These are phyloP conservation scores for Chaetoderma sp. DNA, from an alignment of 2,888 invertebrate genomes.

Conservation along the genomic window DNA sequence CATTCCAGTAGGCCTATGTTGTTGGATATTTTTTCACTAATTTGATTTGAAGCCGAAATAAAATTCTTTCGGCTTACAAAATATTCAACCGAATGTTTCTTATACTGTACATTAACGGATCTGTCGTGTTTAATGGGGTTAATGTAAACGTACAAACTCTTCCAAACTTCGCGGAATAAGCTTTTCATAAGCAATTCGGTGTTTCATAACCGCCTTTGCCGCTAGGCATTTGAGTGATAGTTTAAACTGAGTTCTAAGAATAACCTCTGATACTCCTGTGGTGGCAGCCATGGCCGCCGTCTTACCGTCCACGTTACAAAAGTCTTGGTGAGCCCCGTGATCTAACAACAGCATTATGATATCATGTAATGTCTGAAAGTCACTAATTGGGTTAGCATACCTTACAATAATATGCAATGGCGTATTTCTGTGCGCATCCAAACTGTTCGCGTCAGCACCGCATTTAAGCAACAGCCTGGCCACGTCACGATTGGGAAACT, in stretches of 20 bases:
- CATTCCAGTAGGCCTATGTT: too few relatives aligned
- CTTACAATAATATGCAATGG: slow-evolving; percentile 83
- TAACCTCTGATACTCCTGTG: slow-evolving; percentile 80
- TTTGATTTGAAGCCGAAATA: too few relatives aligned
- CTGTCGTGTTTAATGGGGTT: too few relatives aligned
- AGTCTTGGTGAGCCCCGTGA: slow-evolving; percentile 87
- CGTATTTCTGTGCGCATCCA: slow-evolving; percentile 88
- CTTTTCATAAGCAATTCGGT: slow-evolving; percentile 69
- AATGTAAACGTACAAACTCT: slow-evolving; percentile 61
- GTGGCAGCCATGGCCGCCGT: slow-evolving; percentile 63
- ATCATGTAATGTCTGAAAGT: slow-evolving; percentile 69
- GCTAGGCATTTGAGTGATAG: slow-evolving; percentile 60
- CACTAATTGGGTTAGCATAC: slow-evolving; percentile 72
- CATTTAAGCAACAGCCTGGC: slow-evolving; percentile 83
- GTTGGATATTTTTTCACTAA: too few relatives aligned
- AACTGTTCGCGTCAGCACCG: slow-evolving; percentile 84
- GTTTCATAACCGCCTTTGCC: slow-evolving; percentile 76
- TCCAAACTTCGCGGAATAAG: slow-evolving; percentile 54
- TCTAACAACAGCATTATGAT: slow-evolving; percentile 81
- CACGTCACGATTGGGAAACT: slow-evolving; percentile 78
- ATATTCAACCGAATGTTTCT: too few relatives aligned
- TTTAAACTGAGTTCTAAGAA: slow-evolving; percentile 77
- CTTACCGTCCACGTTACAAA: slow-evolving; percentile 65
- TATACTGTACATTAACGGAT: too few relatives aligned
- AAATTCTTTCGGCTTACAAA: too few relatives aligned